phyloP scores from a whole-genome alignment of 2,888 invertebrate species.

The Athripsodes cinereus region DNA sequence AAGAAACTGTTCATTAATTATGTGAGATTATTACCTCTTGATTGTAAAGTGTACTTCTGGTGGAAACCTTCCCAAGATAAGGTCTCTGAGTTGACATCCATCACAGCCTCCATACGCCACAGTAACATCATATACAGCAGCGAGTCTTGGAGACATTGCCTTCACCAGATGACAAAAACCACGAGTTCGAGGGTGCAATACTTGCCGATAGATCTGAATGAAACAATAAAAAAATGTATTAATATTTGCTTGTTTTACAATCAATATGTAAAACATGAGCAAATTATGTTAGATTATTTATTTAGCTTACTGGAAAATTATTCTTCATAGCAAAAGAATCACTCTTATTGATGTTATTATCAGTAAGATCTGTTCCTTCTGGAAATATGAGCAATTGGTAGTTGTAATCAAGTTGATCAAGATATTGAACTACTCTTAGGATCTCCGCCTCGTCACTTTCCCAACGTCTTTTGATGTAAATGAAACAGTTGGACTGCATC shows the following conservation, averaged over 20 bases:
- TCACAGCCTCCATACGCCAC: slow-evolving; percentile 73
- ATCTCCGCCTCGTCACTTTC: slow-evolving; percentile 64
- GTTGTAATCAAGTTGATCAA: slow-evolving; percentile 57
- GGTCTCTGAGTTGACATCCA: slow-evolving; percentile 69
- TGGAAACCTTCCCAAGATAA: slow-evolving; percentile 66
- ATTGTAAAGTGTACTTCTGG: slow-evolving; percentile 71
- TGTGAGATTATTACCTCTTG: slow-evolving; percentile 47
- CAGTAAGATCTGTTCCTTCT: slow-evolving; percentile 81
- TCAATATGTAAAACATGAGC: no score
- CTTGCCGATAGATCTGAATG: slow-evolving; percentile 57
- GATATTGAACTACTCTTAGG: slow-evolving; percentile 65
- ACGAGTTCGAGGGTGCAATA: slow-evolving; percentile 81
- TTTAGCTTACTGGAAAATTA: slow-evolving; percentile 53
- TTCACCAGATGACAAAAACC: slow-evolving; percentile 64
- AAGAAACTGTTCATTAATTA: background rate
- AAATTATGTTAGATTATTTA: background rate
- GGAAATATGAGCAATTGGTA: slow-evolving; percentile 77
- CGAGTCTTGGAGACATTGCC: slow-evolving; percentile 54
- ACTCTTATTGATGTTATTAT: slow-evolving; percentile 60
- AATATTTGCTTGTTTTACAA: background rate
- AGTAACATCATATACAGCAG: slow-evolving; percentile 80
- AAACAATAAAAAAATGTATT: background rate
- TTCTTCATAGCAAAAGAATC: slow-evolving; percentile 64
- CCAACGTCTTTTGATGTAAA: slow-evolving; percentile 82
- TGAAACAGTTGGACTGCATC: slow-evolving; percentile 80